phyloP scores from a whole-genome alignment of 2,888 invertebrate species.

The Tiphia femorata region DNA sequence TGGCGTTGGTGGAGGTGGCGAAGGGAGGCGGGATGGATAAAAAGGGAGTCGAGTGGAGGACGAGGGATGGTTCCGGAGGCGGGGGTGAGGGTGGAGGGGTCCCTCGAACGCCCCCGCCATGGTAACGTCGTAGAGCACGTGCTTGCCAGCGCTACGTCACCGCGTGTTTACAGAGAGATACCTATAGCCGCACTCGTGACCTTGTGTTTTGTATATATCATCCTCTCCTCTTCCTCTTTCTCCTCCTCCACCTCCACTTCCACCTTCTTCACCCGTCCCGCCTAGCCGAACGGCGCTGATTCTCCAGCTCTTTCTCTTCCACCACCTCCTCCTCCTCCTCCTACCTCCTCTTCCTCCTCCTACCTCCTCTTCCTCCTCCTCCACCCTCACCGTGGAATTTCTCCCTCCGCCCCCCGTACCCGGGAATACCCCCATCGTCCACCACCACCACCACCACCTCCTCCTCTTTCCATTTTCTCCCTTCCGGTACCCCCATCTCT shows the following conservation, averaged over 20 bases:
- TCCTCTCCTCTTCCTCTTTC: slow-evolving; percentile 26
- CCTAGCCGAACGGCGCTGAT: too few species aligned
- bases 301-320: too few species aligned
- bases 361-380: slow-evolving; percentile 8
- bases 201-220: slow-evolving; percentile 63
- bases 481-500: slow-evolving; percentile 11
- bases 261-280: slow-evolving; percentile 22
- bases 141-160: slow-evolving; percentile 54
- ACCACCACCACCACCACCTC: slow-evolving; percentile 10
- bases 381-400: slow-evolving; percentile 24
- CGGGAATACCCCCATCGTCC: slow-evolving; percentile 32
- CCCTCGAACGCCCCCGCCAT: slow-evolving; percentile 27
- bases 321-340: slow-evolving; percentile 21
- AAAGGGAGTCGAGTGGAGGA: too few species aligned
- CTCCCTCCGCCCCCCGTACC: slow-evolving; percentile 30
- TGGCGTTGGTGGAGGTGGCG: not conserved
- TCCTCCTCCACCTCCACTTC: slow-evolving; percentile 3
- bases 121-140: slow-evolving; percentile 52
- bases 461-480: slow-evolving; percentile 15
- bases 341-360: slow-evolving; percentile 5
- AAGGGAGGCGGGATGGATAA: slow-evolving; percentile 1
- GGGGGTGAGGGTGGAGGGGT: too few species aligned
- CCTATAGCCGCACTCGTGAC: slow-evolving; percentile 63
- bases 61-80: too few species aligned
- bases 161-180: slow-evolving; percentile 62